Evolutionary conservation across 2,888 invertebrate species (phyloP).

Genomic region (Ernsta delagoae): DNA sequence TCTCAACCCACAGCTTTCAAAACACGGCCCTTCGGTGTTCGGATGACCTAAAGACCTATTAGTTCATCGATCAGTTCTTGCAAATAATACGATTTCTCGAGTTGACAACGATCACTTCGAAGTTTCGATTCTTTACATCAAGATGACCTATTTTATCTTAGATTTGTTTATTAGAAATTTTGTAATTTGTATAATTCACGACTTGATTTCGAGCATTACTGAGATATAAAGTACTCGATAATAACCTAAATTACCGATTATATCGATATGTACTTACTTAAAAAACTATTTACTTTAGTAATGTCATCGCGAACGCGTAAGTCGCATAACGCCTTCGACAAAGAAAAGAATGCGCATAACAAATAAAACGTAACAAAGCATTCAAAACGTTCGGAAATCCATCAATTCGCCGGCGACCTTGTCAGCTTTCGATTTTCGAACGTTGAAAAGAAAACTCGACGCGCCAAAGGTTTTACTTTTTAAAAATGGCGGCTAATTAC

Average conservation of each 20-base stretch:
- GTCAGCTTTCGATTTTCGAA: constrained; percentile 38
- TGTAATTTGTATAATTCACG: too few species aligned
- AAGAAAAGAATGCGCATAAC: constrained; percentile 7
- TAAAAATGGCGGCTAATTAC: constrained; percentile 43
- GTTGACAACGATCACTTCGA: constrained; percentile 8
- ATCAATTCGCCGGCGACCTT: constrained; percentile 38
- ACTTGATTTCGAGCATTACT: too few species aligned
- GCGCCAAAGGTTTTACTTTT: constrained; percentile 41
- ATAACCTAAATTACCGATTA: too few species aligned
- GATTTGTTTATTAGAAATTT: too few species aligned
- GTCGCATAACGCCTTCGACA: not conserved
- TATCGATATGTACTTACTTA: too few species aligned
- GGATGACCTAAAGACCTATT: constrained; percentile 39
- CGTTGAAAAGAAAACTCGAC: constrained; percentile 38
- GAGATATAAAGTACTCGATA: too few species aligned
- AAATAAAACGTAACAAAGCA: constrained; percentile 18
- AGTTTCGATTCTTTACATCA: not conserved
- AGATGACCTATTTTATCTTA: too few species aligned
- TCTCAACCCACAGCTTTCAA: constrained; percentile 14
- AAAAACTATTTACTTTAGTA: too few species aligned
- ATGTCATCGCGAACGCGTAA: too few species aligned
- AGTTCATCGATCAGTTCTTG: constrained; percentile 37
- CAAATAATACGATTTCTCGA: constrained; percentile 28
- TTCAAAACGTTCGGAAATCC: constrained; percentile 23
- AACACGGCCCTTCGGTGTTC: constrained; percentile 22